These are phyloP conservation scores for Schizaphis graminum DNA, from an alignment of 2,888 invertebrate genomes.

Conservation along the genomic window DNA sequence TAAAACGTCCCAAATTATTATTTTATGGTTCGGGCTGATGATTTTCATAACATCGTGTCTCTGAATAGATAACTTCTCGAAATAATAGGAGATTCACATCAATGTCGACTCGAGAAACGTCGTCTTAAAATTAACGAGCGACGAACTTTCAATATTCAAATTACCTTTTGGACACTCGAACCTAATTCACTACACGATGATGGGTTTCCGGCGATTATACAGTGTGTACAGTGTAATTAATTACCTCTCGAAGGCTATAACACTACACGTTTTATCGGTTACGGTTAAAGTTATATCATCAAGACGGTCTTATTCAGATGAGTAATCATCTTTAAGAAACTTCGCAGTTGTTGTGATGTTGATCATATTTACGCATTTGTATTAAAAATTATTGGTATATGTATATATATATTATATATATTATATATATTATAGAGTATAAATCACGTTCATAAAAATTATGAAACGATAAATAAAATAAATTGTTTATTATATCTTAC, in stretches of 20 bases:
- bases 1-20: neutral
- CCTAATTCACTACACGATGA: neutral
- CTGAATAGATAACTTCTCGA: neutral
- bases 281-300: neutral
- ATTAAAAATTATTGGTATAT: neutral
- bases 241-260: neutral
- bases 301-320: neutral
- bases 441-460: neutral
- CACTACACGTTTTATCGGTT: neutral
- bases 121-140: constrained; percentile 14
- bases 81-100: neutral
- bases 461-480: neutral
- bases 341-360: neutral
- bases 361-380: neutral
- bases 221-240: constrained; percentile 27
- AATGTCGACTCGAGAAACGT: neutral
- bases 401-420: no score
- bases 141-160: constrained; percentile 25
- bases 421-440: neutral
- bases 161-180: constrained; percentile 28
- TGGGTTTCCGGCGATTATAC: neutral
- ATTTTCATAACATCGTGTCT: neutral
- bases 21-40: neutral
- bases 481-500: neutral
- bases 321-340: neutral